Percentiles rank a stretch among this genome's conserved stretches.
These are phyloP conservation scores for Muscidifurax raptorellus DNA, from an alignment of 1,140 invertebrate genomes.

Conservation along the genomic window DNA sequence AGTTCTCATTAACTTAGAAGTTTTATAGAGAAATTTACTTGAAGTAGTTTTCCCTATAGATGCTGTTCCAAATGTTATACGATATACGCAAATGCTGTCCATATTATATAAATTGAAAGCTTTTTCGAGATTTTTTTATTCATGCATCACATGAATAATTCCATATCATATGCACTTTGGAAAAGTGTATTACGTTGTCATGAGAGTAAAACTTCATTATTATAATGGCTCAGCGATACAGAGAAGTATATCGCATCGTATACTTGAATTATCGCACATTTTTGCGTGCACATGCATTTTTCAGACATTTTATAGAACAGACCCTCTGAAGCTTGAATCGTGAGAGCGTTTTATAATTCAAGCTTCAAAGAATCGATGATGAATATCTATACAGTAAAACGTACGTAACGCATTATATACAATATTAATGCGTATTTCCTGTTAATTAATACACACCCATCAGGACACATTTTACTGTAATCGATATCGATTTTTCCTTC, in stretches of 20 bases:
- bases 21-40: neutral
- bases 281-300: neutral
- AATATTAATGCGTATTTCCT: neutral
- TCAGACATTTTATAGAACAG: neutral
- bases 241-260: neutral
- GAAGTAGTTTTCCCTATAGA: neutral
- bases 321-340: neutral
- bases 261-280: slow-evolving; percentile 3
- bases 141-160: too few relatives aligned
- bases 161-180: neutral
- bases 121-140: neutral
- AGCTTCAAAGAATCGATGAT: neutral
- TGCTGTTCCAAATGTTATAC: neutral
- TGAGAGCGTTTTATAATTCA: neutral
- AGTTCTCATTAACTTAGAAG: neutral
- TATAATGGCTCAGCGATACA: neutral
- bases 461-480: neutral
- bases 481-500: neutral
- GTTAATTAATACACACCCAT: neutral
- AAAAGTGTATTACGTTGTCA: neutral
- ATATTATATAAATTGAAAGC: neutral
- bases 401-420: too few relatives aligned
- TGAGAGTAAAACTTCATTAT: neutral
- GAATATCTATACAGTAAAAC: neutral
- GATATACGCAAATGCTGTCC: neutral